Evolutionary conservation across 2,888 invertebrate genomes (phyloP), one percentile per base, ranked within the genome.

Genomic region (Watsonalla binaria): DNA sequence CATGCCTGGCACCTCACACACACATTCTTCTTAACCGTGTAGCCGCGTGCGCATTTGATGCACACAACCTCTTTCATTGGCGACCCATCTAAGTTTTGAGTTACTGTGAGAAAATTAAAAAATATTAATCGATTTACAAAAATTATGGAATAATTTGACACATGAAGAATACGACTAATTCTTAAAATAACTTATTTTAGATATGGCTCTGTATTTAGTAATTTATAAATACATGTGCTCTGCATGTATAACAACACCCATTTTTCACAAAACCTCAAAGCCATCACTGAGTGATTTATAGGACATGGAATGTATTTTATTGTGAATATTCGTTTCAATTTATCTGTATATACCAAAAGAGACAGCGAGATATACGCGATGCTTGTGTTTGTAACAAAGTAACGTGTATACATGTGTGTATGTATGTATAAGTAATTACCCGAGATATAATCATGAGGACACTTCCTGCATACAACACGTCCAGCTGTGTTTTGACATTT

Each of bases 81-180:
- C 0, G 88, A 82, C 0, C 90, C 90, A 57, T 90, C 88, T 9
- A 81, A 63, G 62, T 86, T 86, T 72, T 86, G 85, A 0, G 90
- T 87, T 2, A 88, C 90, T 90, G 60, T 7, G 61, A 62, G 6
- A 13, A 45, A 45, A 9, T n/a, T 7, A 45, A 13, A 7, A 45
- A 52, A 8, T 45, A 6, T 39, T 45, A 37, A 24, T 13, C 0
- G 8, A 46, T 34, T 15, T 13, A 45, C 37, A 50, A 8, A 34
- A 46, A 51, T 33, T 39, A 47, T 1, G 24, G 24, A 24, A 24
- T 2, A 24, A 24, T 24, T 24, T 4, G 2, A 24, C 24, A 24
- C n/a, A n/a, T n/a, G n/a, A n/a, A n/a, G n/a, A n/a, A n/a, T n/a
- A n/a, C n/a, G n/a, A n/a, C n/a, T n/a, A n/a, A n/a, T n/a, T n/a